These are phyloP conservation scores for Ursus arctos DNA, from an alignment of 2,113 vertebrate genomes.

Conservation along the genomic window DNA sequence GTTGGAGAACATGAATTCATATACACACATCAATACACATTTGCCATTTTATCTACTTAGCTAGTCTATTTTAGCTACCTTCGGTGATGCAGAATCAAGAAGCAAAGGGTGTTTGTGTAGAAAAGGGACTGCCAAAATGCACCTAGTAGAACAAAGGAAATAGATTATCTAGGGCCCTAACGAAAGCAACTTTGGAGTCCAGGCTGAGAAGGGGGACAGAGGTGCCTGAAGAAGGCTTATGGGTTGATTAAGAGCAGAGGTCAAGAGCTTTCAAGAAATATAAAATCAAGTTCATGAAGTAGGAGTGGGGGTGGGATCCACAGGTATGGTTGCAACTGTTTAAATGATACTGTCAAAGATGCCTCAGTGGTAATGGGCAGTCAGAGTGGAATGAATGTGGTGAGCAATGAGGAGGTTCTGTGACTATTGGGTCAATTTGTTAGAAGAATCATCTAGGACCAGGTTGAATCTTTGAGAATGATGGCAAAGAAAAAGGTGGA, in stretches of 20 bases:
- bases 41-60: not conserved
- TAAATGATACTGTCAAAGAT: not conserved
- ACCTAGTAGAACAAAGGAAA: not conserved
- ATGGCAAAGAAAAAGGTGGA: not conserved
- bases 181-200: not conserved
- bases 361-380: no score
- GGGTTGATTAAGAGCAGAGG: not conserved
- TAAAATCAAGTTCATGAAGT: not conserved
- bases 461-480: not conserved
- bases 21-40: not conserved
- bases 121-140: not conserved
- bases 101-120: not conserved
- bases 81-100: not conserved
- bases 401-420: not conserved
- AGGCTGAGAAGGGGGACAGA: not conserved
- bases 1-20: not conserved
- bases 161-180: not conserved
- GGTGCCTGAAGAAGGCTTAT: not conserved
- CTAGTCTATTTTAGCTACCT: not conserved
- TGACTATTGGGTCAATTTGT: not conserved
- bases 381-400: not conserved
- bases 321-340: not conserved
- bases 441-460: not conserved
- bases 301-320: not conserved
- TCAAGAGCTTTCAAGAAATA: not conserved